Evolutionary conservation across 2,888 invertebrate genomes (phyloP), one percentile per base, ranked within the genome.

Genomic region (Alentia gelatinosa): DNA sequence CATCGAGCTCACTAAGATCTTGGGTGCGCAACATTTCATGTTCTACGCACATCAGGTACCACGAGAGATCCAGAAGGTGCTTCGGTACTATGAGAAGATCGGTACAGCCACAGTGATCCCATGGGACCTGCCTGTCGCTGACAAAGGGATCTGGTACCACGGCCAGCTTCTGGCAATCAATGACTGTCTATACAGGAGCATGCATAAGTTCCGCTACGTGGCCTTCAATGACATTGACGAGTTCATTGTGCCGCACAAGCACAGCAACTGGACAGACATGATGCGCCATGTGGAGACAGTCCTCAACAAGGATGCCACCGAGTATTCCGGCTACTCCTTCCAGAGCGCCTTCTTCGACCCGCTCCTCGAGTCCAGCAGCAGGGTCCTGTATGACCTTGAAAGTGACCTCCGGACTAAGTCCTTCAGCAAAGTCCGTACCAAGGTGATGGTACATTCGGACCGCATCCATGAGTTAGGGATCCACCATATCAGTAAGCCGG

Each of bases 391-490:
- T 74, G 94, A 94, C 92, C 92, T 93, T 26, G 93, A 93, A 75
- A 91, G 92, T 23, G 94, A 94, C 92, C 93, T 94, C 63, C 93
- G 95, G 33, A 93, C 93, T 12, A 92, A 92, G 68, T 50, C 89
- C 30, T 92, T 93, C 90, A 95, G 95, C 91, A 91, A 92, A 63
- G 93, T 95, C 9, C 92, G 96, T 40, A 95, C 96, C 1, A 96
- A 96, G 92, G 96, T 96, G 42, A 94, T 96, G 91, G 94, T 96
- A 26, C 92, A 94, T 40, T 96, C 96, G 0, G 93, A 94, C 84
- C 94, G 94, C 91, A 94, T 96, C 39, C 96, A 96, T 93, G 96
- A 96, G 92, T 94, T 96, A 91, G 96, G 96, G 0, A 96, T 96
- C 89, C 96, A 96, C 92, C 96, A 96, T 93, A 95, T 96, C 63